Conservation (phyloP, 1,140 invertebrate species). For the Drosophila melanica region DNA sequence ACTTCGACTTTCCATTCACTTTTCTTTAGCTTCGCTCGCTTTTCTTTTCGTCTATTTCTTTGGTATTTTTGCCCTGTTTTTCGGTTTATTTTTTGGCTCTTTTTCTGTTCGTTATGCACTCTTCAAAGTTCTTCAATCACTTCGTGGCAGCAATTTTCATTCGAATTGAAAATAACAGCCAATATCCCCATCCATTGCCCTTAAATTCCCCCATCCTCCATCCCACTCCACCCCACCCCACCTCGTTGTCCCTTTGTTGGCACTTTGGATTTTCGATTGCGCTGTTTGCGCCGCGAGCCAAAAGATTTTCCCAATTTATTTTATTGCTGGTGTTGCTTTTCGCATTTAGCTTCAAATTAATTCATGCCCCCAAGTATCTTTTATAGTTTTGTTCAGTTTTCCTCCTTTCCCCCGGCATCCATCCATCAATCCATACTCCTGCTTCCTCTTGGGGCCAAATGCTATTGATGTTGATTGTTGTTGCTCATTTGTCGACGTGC, state of each 20-base stretch:
- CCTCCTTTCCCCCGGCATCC: neutral
- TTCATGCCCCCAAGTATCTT: slow-evolving; percentile 46
- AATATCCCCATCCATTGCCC: neutral
- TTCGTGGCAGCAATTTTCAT: slow-evolving; percentile 32
- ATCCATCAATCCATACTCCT: neutral
- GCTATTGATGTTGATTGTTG: slow-evolving; percentile 27
- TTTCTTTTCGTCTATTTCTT: slow-evolving; percentile 12
- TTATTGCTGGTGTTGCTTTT: slow-evolving; percentile 46
- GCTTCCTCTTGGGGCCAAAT: neutral
- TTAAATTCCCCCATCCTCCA: neutral
- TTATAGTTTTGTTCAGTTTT: slow-evolving; percentile 28
- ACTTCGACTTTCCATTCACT: neutral
- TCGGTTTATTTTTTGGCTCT: slow-evolving; percentile 10
- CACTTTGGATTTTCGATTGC: slow-evolving; percentile 6
- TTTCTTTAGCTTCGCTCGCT: neutral
- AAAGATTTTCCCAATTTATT: slow-evolving; percentile 48
- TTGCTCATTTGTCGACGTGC: neutral
- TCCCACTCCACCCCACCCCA: neutral
- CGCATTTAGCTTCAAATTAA: slow-evolving; percentile 58
- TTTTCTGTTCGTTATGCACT: slow-evolving; percentile 27
- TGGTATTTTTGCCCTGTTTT: neutral
- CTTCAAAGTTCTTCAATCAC: slow-evolving; percentile 40
- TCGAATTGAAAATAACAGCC: slow-evolving; percentile 40
- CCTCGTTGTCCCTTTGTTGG: slow-evolving; percentile 17
- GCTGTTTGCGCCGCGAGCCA: slow-evolving; percentile 32